Evolutionary conservation across 2,888 invertebrate genomes (phyloP).

Genomic region (Plusia festucae): DNA sequence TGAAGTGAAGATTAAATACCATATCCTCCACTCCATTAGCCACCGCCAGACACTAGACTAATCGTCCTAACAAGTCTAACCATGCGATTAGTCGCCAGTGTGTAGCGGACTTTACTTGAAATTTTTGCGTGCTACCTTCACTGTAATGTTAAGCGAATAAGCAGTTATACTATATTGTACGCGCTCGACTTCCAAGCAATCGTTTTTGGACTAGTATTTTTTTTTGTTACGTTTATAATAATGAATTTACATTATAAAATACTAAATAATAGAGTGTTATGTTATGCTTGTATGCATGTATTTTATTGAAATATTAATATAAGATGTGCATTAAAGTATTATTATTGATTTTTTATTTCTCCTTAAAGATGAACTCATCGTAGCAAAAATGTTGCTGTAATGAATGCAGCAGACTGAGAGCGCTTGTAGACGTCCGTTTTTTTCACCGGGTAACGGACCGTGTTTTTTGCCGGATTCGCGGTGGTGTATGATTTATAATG

Average conservation of each 20-base stretch:
- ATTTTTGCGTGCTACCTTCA: conserved; percentile 36
- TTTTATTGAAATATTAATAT: conserved; percentile 59
- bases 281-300: conserved; percentile 60
- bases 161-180: conserved; percentile 50
- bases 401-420: too few relatives aligned
- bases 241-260: conserved; percentile 66
- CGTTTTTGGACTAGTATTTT: conserved; percentile 68
- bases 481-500: too few relatives aligned
- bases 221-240: conserved; percentile 69
- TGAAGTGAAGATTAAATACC: conserved; percentile 69
- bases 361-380: neutral
- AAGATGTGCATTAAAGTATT: conserved; percentile 53
- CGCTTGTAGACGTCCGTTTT: too few relatives aligned
- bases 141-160: conserved; percentile 79
- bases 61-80: conserved; percentile 6
- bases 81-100: conserved; percentile 27
- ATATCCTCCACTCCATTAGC: conserved; percentile 5
- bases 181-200: conserved; percentile 47
- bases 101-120: conserved; percentile 28
- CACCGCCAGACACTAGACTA: conserved; percentile 30
- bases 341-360: conserved; percentile 36
- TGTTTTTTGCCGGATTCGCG: too few relatives aligned
- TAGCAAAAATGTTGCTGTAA: neutral
- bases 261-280: conserved; percentile 77
- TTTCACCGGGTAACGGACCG: too few relatives aligned